phyloP scores from a whole-genome alignment of 2,113 vertebrate genomes.

The Hippocampus guttulatus region DNA sequence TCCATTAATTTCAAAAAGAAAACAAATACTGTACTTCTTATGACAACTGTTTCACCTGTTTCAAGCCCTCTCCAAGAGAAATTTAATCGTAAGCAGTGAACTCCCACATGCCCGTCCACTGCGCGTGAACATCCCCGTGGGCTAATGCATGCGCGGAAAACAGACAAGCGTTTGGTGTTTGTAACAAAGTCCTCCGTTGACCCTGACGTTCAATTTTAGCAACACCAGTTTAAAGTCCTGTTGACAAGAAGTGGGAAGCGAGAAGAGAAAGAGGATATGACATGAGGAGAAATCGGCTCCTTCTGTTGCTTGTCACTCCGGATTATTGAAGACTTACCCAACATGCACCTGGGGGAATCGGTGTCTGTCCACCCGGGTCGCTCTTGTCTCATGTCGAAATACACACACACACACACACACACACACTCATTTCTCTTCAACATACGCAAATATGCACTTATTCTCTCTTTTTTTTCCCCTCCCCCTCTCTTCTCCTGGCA shows the following conservation, averaged over 20 bases:
- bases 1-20: neutral
- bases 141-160: conserved; percentile 35
- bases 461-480: conserved; percentile 5
- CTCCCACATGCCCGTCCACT: conserved; percentile 7
- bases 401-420: conserved; percentile 28
- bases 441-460: conserved; percentile 34
- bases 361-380: conserved; percentile 70
- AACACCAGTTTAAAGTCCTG: conserved; percentile 75
- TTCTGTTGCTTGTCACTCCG: conserved; percentile 77
- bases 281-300: conserved; percentile 75
- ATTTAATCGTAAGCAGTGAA: conserved; percentile 37
- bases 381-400: conserved; percentile 61
- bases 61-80: conserved; percentile 19
- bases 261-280: conserved; percentile 75
- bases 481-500: neutral
- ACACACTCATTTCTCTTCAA: conserved; percentile 16
- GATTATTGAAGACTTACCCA: conserved; percentile 77
- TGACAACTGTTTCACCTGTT: conserved; percentile 11
- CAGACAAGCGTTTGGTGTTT: conserved; percentile 48
- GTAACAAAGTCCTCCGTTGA: conserved; percentile 68
- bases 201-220: conserved; percentile 72
- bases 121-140: neutral
- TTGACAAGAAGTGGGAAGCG: conserved; percentile 69
- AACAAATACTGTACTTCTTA: neutral
- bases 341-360: conserved; percentile 76